phyloP scores from a whole-genome alignment of 2,797 vertebrate species.

The Leptatherina wallacei region DNA sequence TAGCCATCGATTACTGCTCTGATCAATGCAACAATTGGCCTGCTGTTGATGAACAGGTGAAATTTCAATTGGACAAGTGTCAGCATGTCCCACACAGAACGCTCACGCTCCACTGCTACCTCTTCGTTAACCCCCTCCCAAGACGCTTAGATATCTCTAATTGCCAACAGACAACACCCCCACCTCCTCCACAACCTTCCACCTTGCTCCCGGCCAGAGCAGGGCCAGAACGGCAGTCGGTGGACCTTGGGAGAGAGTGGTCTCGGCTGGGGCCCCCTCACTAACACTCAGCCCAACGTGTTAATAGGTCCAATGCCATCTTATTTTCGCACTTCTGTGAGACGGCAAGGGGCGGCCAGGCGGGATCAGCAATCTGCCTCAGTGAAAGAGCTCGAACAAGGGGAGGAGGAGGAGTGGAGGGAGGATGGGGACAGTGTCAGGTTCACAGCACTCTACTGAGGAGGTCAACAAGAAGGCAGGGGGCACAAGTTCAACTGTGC shows the following conservation, averaged over 20 bases:
- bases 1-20: slow-evolving; percentile 45
- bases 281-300: slow-evolving; percentile 87
- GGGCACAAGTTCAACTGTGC: slow-evolving; percentile 86
- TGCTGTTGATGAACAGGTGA: slow-evolving; percentile 54
- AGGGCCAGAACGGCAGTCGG: slow-evolving; percentile 68
- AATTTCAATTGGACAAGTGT: slow-evolving; percentile 61
- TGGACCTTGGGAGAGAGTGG: slow-evolving; percentile 80
- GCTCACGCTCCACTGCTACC: slow-evolving; percentile 3
- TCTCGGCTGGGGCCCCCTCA: slow-evolving; percentile 77
- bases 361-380: slow-evolving; percentile 80
- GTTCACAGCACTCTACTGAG: slow-evolving; percentile 70
- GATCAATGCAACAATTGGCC: slow-evolving; percentile 48
- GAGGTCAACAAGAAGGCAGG: slow-evolving; percentile 87
- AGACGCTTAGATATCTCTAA: slow-evolving; percentile 66
- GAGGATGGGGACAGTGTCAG: slow-evolving; percentile 67
- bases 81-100: slow-evolving; percentile 48
- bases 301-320: slow-evolving; percentile 92
- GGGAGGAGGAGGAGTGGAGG: slow-evolving; percentile 64
- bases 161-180: slow-evolving; percentile 57
- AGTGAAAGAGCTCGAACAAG: slow-evolving; percentile 75
- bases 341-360: slow-evolving; percentile 85
- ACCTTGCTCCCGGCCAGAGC: slow-evolving; percentile 63
- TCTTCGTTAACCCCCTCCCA: slow-evolving; percentile 30
- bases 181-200: slow-evolving; percentile 45
- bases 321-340: slow-evolving; percentile 91